Conservation (phyloP, 2,797 vertebrate genomes). For the Rousettus madagascariensis region DNA sequence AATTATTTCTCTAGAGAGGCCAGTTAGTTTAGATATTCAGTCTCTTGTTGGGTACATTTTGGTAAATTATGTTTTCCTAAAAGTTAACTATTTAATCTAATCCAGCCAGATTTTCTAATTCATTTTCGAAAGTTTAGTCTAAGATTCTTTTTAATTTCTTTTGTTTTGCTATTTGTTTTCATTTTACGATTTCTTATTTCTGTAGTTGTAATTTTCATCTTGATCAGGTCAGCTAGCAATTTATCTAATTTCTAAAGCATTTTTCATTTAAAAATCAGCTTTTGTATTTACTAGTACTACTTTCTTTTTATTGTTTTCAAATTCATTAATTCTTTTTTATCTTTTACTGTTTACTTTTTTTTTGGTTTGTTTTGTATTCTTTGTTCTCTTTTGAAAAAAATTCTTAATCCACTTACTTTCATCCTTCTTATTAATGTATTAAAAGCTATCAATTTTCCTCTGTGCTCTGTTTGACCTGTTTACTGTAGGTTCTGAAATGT, state of each 20-base stretch:
- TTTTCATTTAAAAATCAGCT: neutral
- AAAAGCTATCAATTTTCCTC: neutral
- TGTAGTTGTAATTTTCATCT: neutral
- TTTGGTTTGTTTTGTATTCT: neutral
- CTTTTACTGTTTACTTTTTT: neutral
- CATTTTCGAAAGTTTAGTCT: neutral
- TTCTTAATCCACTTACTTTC: conserved; percentile 24
- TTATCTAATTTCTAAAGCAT: neutral
- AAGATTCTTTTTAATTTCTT: neutral
- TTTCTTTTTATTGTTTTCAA: neutral
- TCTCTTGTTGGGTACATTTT: neutral
- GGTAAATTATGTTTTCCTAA: neutral
- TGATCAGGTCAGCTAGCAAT: neutral
- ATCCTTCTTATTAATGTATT: neutral
- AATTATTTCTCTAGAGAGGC: neutral
- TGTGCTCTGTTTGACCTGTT: neutral
- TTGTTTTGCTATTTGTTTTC: neutral
- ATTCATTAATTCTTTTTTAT: neutral
- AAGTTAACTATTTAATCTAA: neutral
- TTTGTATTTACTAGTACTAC: neutral
- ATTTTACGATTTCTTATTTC: neutral
- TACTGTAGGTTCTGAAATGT: neutral
- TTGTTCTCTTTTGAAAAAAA: neutral
- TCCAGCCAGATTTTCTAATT: neutral
- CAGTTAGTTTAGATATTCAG: neutral